Evolutionary conservation across 2,797 vertebrate genomes (phyloP), one percentile per base, ranked within the genome.

Genomic region (Todus mexicanus): DNA sequence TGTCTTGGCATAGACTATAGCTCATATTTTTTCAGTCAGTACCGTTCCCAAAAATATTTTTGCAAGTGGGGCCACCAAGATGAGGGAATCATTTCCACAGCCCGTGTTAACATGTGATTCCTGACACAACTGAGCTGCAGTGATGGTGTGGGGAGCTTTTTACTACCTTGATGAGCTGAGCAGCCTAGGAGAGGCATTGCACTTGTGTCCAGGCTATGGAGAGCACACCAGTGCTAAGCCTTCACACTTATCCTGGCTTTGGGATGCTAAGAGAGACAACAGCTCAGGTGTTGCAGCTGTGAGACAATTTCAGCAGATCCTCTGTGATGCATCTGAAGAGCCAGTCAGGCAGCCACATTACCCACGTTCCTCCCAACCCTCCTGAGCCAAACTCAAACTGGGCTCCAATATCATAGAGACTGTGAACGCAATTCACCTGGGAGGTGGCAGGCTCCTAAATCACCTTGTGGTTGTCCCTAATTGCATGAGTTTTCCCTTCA

Each of bases 41-140:
- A 74, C 81, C 21, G 5, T 91, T 95, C 89, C 92, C 87, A 93
- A 91, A 92, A 94, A 94, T 94, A 93, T 93, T 94, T 93, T 94
- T 84, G 68, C 68, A 91, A 92, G 87, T 85, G 65, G 84, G 84
- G 81, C 88, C 75, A 85, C 75, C 16, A 15, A 91, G 91, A 74
- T 35, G 73, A 92, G 48, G 57, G 63, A 93, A 78, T 81, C 25
- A 27, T 81, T 86, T 69, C 70, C 84, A 96, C 76, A 87, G 19
- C 84, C 70, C 5, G 4, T 63, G 80, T 77, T 74, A 82, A 12
- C 0, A 9, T 80, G 43, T 40, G 72, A 47, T 74, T 87, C 79
- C 79, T 78, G 70, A 21, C 47, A 56, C 47, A 15, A 4, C 21
- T 9, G 68, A 76, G 73, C 53, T 56, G 43, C 68, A 7, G 42